Evolutionary conservation across 2,888 invertebrate species (phyloP).

Genomic region (Dysmachus trigonus): DNA sequence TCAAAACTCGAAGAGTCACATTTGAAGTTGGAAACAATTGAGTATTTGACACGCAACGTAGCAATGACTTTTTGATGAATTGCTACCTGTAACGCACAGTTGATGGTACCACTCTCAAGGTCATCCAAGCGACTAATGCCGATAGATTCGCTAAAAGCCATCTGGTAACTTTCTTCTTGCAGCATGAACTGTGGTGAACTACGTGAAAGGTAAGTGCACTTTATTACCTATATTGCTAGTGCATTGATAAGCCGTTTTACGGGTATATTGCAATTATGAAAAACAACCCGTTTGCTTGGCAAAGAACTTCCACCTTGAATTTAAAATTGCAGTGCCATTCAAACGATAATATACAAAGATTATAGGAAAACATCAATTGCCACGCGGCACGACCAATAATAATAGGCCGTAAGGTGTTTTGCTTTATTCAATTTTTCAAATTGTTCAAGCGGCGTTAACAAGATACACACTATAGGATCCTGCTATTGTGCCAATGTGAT

Average conservation of each 20-base stretch:
- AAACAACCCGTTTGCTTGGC: neutral
- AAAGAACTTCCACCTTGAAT: neutral
- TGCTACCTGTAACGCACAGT: neutral
- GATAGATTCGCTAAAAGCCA: neutral
- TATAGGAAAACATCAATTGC: neutral
- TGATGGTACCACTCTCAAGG: neutral
- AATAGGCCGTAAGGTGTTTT: neutral
- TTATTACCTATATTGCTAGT: neutral
- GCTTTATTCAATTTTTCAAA: neutral
- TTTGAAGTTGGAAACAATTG: neutral
- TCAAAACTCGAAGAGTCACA: neutral
- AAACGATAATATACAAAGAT: neutral
- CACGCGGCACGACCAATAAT: neutral
- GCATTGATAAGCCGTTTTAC: neutral
- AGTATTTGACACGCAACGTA: neutral
- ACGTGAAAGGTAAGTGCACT: neutral
- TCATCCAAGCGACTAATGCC: neutral
- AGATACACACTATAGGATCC: neutral
- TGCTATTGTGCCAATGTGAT: neutral
- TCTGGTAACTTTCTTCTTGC: neutral
- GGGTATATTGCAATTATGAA: neutral
- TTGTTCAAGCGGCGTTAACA: neutral
- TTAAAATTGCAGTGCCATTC: neutral
- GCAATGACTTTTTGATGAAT: neutral
- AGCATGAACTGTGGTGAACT: neutral